phyloP scores from a whole-genome alignment of 2,113 vertebrate species.

The Microcebus murinus region DNA sequence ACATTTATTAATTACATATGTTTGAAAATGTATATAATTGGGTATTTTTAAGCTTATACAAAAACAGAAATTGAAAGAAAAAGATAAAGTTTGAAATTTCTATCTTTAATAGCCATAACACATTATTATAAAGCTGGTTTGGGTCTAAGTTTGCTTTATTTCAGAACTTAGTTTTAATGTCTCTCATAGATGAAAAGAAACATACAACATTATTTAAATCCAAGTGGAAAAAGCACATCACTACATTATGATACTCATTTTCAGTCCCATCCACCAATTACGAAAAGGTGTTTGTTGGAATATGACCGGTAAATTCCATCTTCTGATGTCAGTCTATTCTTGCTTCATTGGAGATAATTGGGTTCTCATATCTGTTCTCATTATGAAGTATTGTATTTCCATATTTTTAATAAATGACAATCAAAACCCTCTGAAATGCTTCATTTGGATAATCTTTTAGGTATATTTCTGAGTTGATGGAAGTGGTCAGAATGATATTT shows the following conservation, averaged over 20 bases:
- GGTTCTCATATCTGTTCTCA: too few species aligned
- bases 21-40: not conserved
- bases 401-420: not conserved
- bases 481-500: not conserved
- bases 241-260: not conserved
- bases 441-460: not conserved
- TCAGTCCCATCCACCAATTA: not conserved
- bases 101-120: not conserved
- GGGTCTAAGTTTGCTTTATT: not conserved
- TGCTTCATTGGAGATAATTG: not conserved
- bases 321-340: not conserved
- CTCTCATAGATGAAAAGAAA: not conserved
- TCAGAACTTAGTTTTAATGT: slow-evolving; percentile 3
- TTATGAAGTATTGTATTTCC: not conserved
- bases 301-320: not conserved
- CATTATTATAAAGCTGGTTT: not conserved
- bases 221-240: not conserved
- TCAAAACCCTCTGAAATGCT: not conserved
- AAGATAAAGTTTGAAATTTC: not conserved
- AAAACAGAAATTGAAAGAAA: not conserved
- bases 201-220: not conserved
- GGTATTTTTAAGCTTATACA: not conserved
- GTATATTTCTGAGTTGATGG: not conserved
- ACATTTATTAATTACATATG: not conserved
- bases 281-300: not conserved